Evolutionary conservation across 2,113 vertebrate genomes (phyloP), one percentile per base, ranked within the genome.

Genomic region (Sclerurus mexicanus): DNA sequence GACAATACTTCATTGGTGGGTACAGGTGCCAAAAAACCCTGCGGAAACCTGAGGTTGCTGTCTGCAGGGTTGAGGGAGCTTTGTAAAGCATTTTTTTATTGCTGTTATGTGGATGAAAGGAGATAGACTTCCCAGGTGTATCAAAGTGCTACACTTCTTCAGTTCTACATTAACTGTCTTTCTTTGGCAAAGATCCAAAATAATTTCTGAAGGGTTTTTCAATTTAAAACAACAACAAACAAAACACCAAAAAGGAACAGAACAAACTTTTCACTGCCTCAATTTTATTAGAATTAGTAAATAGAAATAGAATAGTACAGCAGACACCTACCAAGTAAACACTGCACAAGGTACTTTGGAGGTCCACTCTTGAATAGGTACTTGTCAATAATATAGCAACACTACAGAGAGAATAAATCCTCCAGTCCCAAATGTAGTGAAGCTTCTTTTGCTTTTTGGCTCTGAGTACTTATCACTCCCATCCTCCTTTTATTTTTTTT

Each of bases 401-500:
- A 14, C 10, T 30, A 14, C 16, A 72, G 24, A 49, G 24, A 85
- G 14, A 78, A 50, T 21, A 66, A 17, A 47, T 44, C 12, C 30
- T 81, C 20, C 9, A 2, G 1, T 28, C 8, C 55, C 31, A 13
- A 44, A 39, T 62, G 23, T 1, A 5, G 14, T 49, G 28, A 40
- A 69, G 24, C 17, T 78, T 47, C 8, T 53, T 5, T 22, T 60
- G 30, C 19, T 59, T 72, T 75, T 92, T 24, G 75, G 23, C 33
- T 62, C 18, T 6, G 14, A 37, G 39, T 50, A 44, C 6, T 53
- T 52, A 37, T 0, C 3, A 21, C 1, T 30, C 3, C 4, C 3
- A 27, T 9, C 0, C 17, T 56, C 2, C 7, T 46, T 31, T 30
- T 33, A 63, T 13, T 10, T 30, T 33, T 39, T 35, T 66, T 12